phyloP scores from a whole-genome alignment of 2,888 invertebrate genomes.

The Polymixis lichenea region DNA sequence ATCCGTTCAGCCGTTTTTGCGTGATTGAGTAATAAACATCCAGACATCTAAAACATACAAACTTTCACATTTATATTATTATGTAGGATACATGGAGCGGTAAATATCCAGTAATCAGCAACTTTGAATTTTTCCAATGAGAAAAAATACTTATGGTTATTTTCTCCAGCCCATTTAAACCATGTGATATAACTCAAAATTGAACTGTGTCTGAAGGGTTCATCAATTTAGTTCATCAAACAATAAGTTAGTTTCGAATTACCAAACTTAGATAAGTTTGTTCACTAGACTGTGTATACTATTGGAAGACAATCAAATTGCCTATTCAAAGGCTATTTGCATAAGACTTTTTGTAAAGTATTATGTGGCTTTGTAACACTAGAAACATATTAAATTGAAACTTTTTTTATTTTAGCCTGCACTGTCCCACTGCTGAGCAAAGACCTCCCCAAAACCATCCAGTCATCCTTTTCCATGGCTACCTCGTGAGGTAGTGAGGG shows the following conservation, averaged over 20 bases:
- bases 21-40: no score
- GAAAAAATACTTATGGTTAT: background rate
- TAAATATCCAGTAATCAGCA: no score
- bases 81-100: no score
- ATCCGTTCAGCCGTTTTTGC: no score
- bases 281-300: conserved; percentile 43
- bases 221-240: conserved; percentile 49
- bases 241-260: conserved; percentile 52
- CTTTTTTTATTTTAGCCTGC: no score
- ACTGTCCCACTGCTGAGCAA: no score
- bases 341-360: background rate
- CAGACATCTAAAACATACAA: no score
- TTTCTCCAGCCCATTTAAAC: background rate
- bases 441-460: no score
- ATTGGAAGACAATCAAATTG: conserved; percentile 31
- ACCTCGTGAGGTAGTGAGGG: no score
- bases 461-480: no score
- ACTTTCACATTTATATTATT: no score
- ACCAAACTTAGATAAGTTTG: conserved; percentile 57
- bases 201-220: conserved; percentile 19
- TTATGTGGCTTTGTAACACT: background rate
- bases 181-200: background rate
- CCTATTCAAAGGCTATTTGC: conserved; percentile 1
- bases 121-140: background rate
- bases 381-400: background rate